These are phyloP conservation scores for Kryptolebias marmoratus DNA, from an alignment of 2,113 vertebrate genomes.

Conservation along the genomic window DNA sequence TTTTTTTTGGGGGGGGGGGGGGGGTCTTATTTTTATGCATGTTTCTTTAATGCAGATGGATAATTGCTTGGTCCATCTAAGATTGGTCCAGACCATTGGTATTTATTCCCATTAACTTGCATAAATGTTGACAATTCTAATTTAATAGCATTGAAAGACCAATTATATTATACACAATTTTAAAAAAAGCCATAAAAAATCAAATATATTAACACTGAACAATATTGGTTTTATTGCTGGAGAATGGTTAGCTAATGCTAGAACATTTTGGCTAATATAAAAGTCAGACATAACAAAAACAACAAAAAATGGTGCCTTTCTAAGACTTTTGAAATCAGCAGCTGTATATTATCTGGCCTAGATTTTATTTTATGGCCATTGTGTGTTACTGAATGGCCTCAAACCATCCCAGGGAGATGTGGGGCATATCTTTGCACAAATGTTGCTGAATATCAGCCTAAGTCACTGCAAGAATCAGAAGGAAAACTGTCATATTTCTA, in stretches of 20 bases:
- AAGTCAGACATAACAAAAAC: conserved; percentile 18
- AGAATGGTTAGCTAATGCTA: conserved; percentile 8
- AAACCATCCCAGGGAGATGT: conserved; percentile 1
- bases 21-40: background rate
- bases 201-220: background rate
- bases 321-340: conserved; percentile 34
- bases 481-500: conserved; percentile 7
- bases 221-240: conserved; percentile 18
- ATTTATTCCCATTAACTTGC: too few relatives aligned
- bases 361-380: conserved; percentile 19
- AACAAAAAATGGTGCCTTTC: conserved; percentile 29
- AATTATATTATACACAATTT: background rate
- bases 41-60: conserved; percentile 1
- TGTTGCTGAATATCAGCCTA: conserved; percentile 26
- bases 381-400: conserved; percentile 25
- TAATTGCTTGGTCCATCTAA: background rate
- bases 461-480: conserved; percentile 32
- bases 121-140: too few relatives aligned
- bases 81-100: too few relatives aligned
- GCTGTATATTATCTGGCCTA: background rate
- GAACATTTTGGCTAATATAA: conserved; percentile 2
- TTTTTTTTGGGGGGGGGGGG: too few relatives aligned
- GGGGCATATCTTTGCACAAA: conserved; percentile 1
- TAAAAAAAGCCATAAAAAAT: too few relatives aligned
- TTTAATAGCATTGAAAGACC: conserved; percentile 21